Base-by-base conservation (phyloP, 1,140 invertebrate species). In the Cydia amplana region DNA sequence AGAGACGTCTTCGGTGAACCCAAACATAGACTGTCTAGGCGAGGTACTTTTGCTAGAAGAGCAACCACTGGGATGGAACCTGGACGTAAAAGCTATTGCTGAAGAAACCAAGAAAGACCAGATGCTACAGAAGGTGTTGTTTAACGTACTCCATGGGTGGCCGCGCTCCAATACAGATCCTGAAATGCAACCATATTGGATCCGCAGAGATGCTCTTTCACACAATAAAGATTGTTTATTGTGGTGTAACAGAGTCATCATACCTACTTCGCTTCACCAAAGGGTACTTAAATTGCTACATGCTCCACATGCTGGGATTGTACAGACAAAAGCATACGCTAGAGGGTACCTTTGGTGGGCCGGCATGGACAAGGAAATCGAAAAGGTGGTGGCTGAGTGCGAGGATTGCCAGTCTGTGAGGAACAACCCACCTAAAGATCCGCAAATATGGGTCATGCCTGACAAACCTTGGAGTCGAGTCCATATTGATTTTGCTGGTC, bases 381-480 rank as follows among this genome's bases (percentile, higher is more conserved):
- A 92, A 76, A 28, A 72, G 23, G 46, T 74, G n/a, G 77, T 77
- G 2, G 32, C 74, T 14, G 70, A 49, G 18, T 81, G 81, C 28
- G 74, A 75, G 10, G 77, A 40, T 12, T 73, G 77, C 18, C 49
- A 74, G n/a, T 51, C 77, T 12, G 84, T 82, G 20, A 87, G 78
- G 9, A 87, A 76, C 16, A 85, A 85, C 65, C 80, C 82, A 78
- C 79, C 83, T 25, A 80, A 80, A 75, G 72, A 77, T 32, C 46
- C 73, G 14, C 79, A 82, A 72, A 77, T 78, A 3, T 93, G 93
- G 93, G 75, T 79, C 10, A 78, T 77, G 74, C 82, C 91, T n/a
- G 79, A 77, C 40, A 79, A 76, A 25, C 90, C 87, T 7, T 93
- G 90, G 84, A 75, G 87, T 18, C 70, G 86, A 51, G 43, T 90